Evolutionary conservation across 2,888 invertebrate genomes (phyloP).

Genomic region (Allygus modestus): DNA sequence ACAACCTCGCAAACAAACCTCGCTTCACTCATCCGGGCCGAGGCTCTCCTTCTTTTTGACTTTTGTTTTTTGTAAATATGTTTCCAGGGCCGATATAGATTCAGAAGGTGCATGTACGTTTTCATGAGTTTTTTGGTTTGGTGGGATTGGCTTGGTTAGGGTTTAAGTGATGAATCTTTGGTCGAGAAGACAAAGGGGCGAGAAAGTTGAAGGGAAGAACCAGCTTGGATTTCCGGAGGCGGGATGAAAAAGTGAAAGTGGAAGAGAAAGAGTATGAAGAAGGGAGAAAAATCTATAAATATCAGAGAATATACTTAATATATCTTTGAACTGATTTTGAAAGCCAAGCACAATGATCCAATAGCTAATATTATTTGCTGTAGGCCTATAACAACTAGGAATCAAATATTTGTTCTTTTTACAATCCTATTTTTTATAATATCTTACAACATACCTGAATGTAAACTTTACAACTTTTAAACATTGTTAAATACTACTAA

Average conservation of each 20-base stretch:
- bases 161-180: not conserved
- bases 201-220: not conserved
- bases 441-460: too few relatives aligned
- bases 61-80: slow-evolving; percentile 30
- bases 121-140: not conserved
- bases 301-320: too few relatives aligned
- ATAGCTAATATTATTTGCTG: too few relatives aligned
- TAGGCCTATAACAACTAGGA: too few relatives aligned
- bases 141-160: slow-evolving; percentile 2
- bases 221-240: not conserved
- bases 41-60: slow-evolving; percentile 1
- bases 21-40: slow-evolving; percentile 10
- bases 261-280: too few relatives aligned
- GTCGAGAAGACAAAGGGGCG: not conserved
- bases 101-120: slow-evolving; percentile 8
- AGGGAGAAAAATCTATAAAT: too few relatives aligned
- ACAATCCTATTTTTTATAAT: too few relatives aligned
- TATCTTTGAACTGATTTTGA: too few relatives aligned
- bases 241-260: not conserved
- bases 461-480: too few relatives aligned
- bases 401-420: too few relatives aligned
- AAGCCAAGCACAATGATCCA: too few relatives aligned
- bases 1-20: slow-evolving; percentile 29
- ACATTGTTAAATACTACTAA: too few relatives aligned
- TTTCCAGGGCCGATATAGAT: not conserved